phyloP scores from a whole-genome alignment of 92 coral and sea anemone species.

The Galaxea fascicularis region DNA sequence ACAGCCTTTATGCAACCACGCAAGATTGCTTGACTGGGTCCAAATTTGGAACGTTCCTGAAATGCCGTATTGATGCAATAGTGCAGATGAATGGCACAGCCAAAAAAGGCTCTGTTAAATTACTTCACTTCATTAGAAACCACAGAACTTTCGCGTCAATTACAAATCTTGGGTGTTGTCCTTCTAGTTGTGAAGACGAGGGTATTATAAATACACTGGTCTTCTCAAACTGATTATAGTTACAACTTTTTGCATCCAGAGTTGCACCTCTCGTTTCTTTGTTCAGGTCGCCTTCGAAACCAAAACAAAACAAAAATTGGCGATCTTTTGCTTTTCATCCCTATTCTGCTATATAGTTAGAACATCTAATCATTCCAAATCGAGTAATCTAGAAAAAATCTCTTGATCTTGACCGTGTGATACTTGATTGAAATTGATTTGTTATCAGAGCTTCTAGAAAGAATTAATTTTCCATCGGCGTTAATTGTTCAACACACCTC shows the following conservation, averaged over 20 bases:
- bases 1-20: too few species aligned
- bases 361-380: neutral
- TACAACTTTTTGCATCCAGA: too few species aligned
- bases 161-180: too few species aligned
- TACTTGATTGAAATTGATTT: neutral
- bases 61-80: neutral
- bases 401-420: neutral
- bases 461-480: neutral
- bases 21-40: too few species aligned
- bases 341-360: neutral
- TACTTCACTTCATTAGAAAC: too few species aligned
- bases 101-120: neutral
- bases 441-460: conserved; percentile 26
- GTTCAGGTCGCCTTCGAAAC: neutral
- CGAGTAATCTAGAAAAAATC: neutral
- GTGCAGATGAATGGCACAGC: neutral
- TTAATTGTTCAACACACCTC: conserved; percentile 1
- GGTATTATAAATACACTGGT: too few species aligned
- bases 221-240: too few species aligned
- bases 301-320: neutral
- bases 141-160: too few species aligned
- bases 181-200: too few species aligned
- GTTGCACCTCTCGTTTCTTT: neutral
- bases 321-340: neutral
- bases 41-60: neutral